Base-by-base conservation (phyloP, 1,140 invertebrate genomes). In the Chelonus insularis region DNA sequence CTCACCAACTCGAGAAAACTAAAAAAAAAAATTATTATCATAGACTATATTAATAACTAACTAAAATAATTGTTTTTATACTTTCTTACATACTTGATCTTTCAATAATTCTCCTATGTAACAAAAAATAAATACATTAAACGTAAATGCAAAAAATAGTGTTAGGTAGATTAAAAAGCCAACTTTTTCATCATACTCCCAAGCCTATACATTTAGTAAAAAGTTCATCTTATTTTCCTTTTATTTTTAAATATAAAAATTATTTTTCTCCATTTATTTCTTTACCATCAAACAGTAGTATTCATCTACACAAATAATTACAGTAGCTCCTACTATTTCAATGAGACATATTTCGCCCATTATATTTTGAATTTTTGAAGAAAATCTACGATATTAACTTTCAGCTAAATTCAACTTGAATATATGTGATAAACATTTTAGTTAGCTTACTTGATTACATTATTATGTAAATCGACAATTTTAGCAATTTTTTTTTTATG, bases 81-180 rank as follows among this genome's bases (percentile, higher is more conserved):
- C n/a, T n/a, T n/a, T n/a, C n/a, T 47, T 16, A 21, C 47, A 14
- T 54, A 56, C 71, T 56, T 69, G 64, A 7, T 71, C 61, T 0
- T 60, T 52, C 0, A 72, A 52, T 8, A 68, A 36, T 16, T 72
- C 69, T 5, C 71, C 70, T 12, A 74, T 72, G 23, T 72, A 68
- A 52, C 71, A 72, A 47, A 68, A 66, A 61, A 74, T 69, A 29
- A 70, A 72, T 43, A 71, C 43, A 32, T 62, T 66, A n/a, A 60
- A 62, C 14, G 50, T 32, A 23, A 55, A 51, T 23, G 64, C 58
- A n/a, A 47, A 11, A 9, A 66, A 25, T 1, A 66, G 20, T 29
- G 57, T 34, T 1, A 55, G 11, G 37, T 62, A 62, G 1, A 57
- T 66, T 11, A 45, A 21, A 11, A 63, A 43, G 8, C 55, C 52